Conservation (phyloP, 2,888 invertebrate genomes). For the Philaethria dido region DNA sequence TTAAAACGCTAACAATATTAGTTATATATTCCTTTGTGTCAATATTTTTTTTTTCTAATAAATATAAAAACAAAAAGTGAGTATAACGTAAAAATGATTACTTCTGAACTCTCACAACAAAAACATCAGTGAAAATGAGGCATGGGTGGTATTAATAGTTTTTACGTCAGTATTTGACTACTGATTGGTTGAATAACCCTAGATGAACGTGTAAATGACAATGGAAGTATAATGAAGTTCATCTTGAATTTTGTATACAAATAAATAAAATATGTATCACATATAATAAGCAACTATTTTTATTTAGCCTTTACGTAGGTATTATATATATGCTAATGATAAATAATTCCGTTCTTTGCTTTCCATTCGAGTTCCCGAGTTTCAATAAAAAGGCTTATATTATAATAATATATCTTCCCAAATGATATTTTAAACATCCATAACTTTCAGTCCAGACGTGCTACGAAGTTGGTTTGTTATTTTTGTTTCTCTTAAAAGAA, state of each 20-base stretch:
- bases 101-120: constrained; percentile 39
- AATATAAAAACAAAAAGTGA: constrained; percentile 1
- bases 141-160: constrained; percentile 44
- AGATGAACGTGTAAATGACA: constrained; percentile 40
- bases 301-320: not conserved
- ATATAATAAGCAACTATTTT: not conserved
- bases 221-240: constrained; percentile 11
- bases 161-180: constrained; percentile 45
- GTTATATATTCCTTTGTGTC: not conserved
- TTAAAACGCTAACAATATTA: not conserved
- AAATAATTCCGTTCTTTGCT: no score
- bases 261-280: not conserved
- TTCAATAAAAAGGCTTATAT: no score
- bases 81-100: constrained; percentile 23
- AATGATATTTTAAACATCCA: not conserved
- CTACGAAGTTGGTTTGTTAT: not conserved
- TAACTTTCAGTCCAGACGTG: no score
- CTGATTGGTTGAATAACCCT: constrained; percentile 69
- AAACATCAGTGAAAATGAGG: constrained; percentile 36
- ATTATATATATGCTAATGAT: not conserved
- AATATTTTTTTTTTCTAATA: not conserved
- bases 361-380: no score
- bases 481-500: not conserved
- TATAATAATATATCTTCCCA: no score
- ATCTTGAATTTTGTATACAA: constrained; percentile 5